phyloP scores from a whole-genome alignment of 1,140 invertebrate species.

The Lordiphosa collinella region DNA sequence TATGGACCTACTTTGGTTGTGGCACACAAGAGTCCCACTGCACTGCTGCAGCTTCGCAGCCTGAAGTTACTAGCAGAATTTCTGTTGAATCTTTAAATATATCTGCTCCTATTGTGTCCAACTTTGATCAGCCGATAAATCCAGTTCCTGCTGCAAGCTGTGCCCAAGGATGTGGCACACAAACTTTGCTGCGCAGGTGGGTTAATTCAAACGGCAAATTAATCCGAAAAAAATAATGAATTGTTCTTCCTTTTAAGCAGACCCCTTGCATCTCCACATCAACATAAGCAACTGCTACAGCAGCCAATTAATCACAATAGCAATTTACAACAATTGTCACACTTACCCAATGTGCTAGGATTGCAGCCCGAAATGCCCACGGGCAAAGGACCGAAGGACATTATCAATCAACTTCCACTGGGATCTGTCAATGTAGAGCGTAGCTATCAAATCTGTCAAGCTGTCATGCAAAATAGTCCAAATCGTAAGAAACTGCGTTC shows the following conservation, averaged over 20 bases:
- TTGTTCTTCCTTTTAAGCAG: no score
- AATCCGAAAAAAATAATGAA: no score
- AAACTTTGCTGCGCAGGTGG: no score
- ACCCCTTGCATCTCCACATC: conserved; percentile 17
- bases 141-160: no score
- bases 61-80: no score
- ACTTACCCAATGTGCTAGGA: conserved; percentile 53
- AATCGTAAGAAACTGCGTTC: conserved; percentile 93
- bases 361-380: conserved; percentile 68
- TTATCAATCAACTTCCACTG: conserved; percentile 87
- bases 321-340: conserved; percentile 22
- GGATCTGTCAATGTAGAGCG: conserved; percentile 94
- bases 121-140: no score
- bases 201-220: no score
- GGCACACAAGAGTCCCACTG: neutral
- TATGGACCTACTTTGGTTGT: conserved; percentile 45
- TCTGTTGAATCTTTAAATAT: no score
- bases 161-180: no score
- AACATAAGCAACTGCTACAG: conserved; percentile 17
- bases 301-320: conserved; percentile 31
- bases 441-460: conserved; percentile 97
- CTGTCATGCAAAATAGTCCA: conserved; percentile 94
- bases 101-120: no score
- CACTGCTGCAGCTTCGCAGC: no score
- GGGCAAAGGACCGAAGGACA: conserved; percentile 80